Percentiles rank a stretch among this genome's conserved stretches.
Evolutionary conservation across 2,888 invertebrate species (phyloP).

Genomic region (Dendrolimus pini): DNA sequence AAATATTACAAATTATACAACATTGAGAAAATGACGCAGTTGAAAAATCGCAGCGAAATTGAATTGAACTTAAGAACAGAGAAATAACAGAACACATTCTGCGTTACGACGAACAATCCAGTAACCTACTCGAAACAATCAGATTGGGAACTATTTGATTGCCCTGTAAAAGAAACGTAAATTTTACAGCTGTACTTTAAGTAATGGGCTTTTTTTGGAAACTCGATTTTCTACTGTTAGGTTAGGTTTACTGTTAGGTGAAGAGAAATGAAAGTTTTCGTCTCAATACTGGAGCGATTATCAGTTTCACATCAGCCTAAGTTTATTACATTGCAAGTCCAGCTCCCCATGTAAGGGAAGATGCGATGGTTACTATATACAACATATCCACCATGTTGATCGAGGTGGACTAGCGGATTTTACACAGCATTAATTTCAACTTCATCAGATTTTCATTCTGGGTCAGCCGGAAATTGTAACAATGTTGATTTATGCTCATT

Average conservation of each 20-base stretch:
- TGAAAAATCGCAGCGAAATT: background rate
- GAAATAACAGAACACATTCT: background rate
- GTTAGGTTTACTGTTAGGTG: background rate
- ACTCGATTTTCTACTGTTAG: background rate
- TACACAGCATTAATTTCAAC: no score
- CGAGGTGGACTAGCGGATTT: no score
- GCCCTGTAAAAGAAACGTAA: slow-evolving; percentile 18
- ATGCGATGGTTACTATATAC: no score
- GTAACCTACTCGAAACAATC: background rate
- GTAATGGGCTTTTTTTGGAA: slow-evolving; percentile 12
- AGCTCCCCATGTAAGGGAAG: no score
- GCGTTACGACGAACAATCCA: background rate
- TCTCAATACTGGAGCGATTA: no score
- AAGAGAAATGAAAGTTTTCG: background rate
- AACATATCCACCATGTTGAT: no score
- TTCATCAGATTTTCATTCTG: no score
- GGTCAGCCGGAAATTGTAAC: no score
- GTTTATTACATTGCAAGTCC: no score
- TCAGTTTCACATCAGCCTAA: no score
- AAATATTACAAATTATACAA: background rate
- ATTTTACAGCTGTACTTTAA: slow-evolving; percentile 14
- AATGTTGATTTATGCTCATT: no score
- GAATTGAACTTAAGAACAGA: background rate
- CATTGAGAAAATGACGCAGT: background rate
- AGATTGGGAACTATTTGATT: slow-evolving; percentile 10